phyloP scores from a whole-genome alignment of 2,113 vertebrate species.

The Plecotus auritus region DNA sequence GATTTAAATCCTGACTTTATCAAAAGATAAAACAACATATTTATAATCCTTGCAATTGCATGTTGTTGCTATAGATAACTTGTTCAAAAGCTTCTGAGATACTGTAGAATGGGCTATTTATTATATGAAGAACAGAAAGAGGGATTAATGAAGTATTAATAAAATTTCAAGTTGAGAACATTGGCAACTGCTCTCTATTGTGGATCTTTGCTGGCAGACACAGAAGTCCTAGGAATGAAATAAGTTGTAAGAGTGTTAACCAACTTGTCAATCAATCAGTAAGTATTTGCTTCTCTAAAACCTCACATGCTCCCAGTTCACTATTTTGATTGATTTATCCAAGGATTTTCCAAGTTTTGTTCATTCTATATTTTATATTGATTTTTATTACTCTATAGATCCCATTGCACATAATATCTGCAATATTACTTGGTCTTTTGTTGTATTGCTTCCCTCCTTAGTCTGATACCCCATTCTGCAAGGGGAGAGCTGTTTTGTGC shows the following conservation, averaged over 20 bases:
- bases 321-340: slow-evolving; percentile 35
- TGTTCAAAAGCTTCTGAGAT: not conserved
- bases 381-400: slow-evolving; percentile 41
- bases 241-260: not conserved
- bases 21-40: not conserved
- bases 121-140: slow-evolving; percentile 25
- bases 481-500: not conserved
- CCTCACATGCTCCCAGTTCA: not conserved
- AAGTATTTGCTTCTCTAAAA: slow-evolving; percentile 43
- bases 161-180: not conserved
- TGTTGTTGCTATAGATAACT: not conserved
- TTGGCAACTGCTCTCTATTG: not conserved
- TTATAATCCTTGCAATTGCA: not conserved
- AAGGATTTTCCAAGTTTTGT: slow-evolving; percentile 38
- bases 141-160: not conserved
- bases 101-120: not conserved
- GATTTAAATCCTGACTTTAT: not conserved
- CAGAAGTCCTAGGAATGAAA: not conserved
- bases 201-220: not conserved
- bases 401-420: not conserved
- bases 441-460: not conserved
- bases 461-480: not conserved
- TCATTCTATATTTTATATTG: slow-evolving; percentile 37
- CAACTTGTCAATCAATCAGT: not conserved
- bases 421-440: not conserved